Base-by-base conservation (phyloP, 1,140 invertebrate species). In the Pseudomyrmex pallidus region DNA sequence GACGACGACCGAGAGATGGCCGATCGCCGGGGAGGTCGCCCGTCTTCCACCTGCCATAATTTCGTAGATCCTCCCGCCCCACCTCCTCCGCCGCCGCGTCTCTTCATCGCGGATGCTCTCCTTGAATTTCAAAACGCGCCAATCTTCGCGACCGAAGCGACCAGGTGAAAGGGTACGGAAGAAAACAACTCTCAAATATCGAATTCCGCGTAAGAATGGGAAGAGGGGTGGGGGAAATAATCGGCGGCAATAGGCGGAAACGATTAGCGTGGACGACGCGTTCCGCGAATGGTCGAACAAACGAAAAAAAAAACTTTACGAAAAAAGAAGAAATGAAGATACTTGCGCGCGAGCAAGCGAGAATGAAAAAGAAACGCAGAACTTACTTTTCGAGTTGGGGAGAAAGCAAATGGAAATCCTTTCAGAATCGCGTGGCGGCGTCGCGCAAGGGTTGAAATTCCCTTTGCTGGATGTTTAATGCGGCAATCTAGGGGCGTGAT, bases 401-500 rank as follows among this genome's bases (percentile, higher is more conserved):
- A 62, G 62, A 20, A 48, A 22, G 57, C 46, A 44, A 87, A 89
- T 82, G 77, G 76, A 63, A 77, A 86, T 78, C 82, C 66, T 84
- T 86, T 64, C 35, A 61, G 22, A 78, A 63, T 48, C 72, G 56
- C 68, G 67, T 15, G 54, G 44, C 22, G 80, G 56, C 64, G 67
- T 57, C 64, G 54, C 64, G 84, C 77, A 87, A 90, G 91, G 91
- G 91, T 92, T 88, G 88, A 89, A 87, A 93, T 93, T 93, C 93
- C 86, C 93, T 94, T 94, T 94, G 91, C 93, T 94, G 93, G 93
- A 94, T 94, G 93, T 94, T 94, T 94, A 94, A 94, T 94, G 92
- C 89, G 89, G 91, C 94, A 94, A 94, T 94, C 93, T 93, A 87
- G 89, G 93, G 93, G 94, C 92, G 94, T 93, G 93, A 94, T 94